Evolutionary conservation across 2,113 vertebrate species (phyloP), one percentile per base, ranked within the genome.

Genomic region (Vidua chalybeata): DNA sequence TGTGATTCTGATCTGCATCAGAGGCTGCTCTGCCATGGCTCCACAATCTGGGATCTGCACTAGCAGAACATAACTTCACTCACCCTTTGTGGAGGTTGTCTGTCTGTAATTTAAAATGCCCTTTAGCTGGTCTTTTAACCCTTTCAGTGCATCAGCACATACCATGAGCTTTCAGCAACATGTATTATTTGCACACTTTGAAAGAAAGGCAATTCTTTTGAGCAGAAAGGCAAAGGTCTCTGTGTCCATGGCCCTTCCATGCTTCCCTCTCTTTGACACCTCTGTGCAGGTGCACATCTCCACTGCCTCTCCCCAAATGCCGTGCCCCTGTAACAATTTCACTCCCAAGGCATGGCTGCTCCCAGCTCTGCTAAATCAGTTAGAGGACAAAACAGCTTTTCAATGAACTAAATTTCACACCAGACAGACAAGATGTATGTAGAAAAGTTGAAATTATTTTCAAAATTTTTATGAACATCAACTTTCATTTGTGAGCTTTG

Each of bases 1-100:
- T 4, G n/a, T 20, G 48, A 18, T 2, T 46, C 54, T 16, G 23
- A 55, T 16, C 49, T 0, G 0, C 63, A 17, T 10, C 0, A 1
- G 35, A 46, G 45, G 66, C 45, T 81, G 68, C 59, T 33, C 2
- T 13, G 48, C 84, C 56, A 14, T 31, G 41, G 2, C 52, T 54
- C 17, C 8, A 16, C 69, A 20, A 3, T 3, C 24, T 2, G 2
- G 82, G 35, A 22, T 13, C 71, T 71, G 79, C 61, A 43, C 72
- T 1, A 56, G 55, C 51, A 35, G 1, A 55, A 78, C 4, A 8
- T 5, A 28, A 16, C 49, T 84, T 35, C 18, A n/a, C 58, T 64
- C 49, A 63, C n/a, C 64, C 37, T 61, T 23, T 23, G 22, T 20
- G 33, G 52, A 54, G 11, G 18, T n/a, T 74, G 55, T 15, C n/a